Base-by-base conservation (phyloP, 2,888 invertebrate species). In the Seira ritae region DNA sequence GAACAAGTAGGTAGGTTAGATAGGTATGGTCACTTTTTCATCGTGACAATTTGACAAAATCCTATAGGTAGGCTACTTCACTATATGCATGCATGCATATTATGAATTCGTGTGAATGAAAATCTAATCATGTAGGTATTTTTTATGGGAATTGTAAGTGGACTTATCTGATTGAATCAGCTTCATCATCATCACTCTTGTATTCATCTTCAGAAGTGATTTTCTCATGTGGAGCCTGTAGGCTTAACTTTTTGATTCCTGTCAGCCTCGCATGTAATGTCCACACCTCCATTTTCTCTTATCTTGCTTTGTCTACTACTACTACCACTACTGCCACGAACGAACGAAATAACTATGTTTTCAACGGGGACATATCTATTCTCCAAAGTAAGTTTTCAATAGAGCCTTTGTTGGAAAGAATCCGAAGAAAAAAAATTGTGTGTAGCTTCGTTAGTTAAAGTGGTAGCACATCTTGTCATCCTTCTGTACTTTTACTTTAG, bases 1-100 rank as follows among this genome's bases (percentile, higher is more conserved):
- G 55, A 46, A 78, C 71, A 73, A 46, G 55, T 73, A 15, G 15
- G n/a, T n/a, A n/a, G n/a, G n/a, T n/a, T n/a, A n/a, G n/a, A n/a
- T n/a, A n/a, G n/a, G n/a, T n/a, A n/a, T n/a, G n/a, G n/a, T n/a
- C n/a, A n/a, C n/a, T n/a, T n/a, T n/a, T n/a, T n/a, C n/a, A n/a
- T n/a, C 62, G 71, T 78, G 78, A 78, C 78, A 78, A 71, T 19
- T 71, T 78, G 71, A 78, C 70, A 78, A 68, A 78, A 78, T n/a
- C n/a, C n/a, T n/a, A n/a, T n/a, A n/a, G n/a, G n/a, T n/a, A n/a
- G n/a, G 66, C 70, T 50, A 66, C 68, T 62, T 78, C 71, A 68
- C 68, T 31, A 17, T 68, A 10, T 37, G n/a, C 68, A 37, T 10
- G 37, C 71, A 23, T 71, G 50, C 71, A 71, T 71, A 55, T 71